Percentiles rank a stretch among this genome's conserved stretches.
Evolutionary conservation across 1,140 invertebrate genomes (phyloP).

Genomic region (Drosophila sproati): DNA sequence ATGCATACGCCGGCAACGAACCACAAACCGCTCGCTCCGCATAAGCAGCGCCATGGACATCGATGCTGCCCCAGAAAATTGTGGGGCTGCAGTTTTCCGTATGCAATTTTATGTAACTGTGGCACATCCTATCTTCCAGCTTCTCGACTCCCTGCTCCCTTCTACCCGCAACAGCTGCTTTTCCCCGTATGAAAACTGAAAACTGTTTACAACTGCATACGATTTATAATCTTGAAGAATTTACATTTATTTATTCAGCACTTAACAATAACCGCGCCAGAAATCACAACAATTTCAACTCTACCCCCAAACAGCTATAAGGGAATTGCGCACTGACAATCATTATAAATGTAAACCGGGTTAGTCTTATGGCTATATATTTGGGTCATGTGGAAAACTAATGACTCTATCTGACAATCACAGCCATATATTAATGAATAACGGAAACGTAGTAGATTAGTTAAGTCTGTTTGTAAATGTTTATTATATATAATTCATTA

Average conservation of each 20-base stretch:
- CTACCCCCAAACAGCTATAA: neutral
- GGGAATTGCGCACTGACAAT: neutral
- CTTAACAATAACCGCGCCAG: conserved; percentile 53
- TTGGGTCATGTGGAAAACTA: conserved; percentile 10
- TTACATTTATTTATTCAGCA: conserved; percentile 79
- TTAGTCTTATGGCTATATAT: conserved; percentile 3
- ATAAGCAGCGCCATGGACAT: conserved; percentile 40
- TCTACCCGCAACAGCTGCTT: conserved; percentile 37
- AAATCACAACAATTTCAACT: conserved; percentile 46
- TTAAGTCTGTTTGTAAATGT: neutral
- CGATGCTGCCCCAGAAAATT: conserved; percentile 67
- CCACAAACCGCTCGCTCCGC: conserved; percentile 5
- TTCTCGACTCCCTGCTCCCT: conserved; percentile 3
- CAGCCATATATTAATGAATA: neutral
- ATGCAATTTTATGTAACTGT: conserved; percentile 82
- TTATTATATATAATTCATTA: neutral
- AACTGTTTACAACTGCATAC: conserved; percentile 81
- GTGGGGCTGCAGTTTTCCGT: conserved; percentile 71
- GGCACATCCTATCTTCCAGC: conserved; percentile 56
- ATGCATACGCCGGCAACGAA: conserved; percentile 31
- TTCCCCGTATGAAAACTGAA: conserved; percentile 52
- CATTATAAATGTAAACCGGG: conserved; percentile 29
- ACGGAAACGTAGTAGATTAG: neutral
- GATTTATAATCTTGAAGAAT: conserved; percentile 81
- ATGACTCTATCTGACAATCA: conserved; percentile 9